Conservation (phyloP, 2,888 invertebrate species). For the Caenorhabditis imperialis region DNA sequence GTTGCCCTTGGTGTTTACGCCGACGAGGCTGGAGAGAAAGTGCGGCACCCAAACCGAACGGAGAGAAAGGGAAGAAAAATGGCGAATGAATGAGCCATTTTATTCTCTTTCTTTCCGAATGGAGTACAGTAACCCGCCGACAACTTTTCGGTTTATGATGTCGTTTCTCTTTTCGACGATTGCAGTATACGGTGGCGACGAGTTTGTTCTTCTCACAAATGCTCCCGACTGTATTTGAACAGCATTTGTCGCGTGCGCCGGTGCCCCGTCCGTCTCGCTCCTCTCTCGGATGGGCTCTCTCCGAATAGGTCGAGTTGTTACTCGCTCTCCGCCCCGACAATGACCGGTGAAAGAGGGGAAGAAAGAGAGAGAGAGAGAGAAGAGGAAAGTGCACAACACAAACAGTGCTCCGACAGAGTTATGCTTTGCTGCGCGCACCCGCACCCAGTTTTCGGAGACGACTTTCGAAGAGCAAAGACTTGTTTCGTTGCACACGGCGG, state of each 20-base stretch:
- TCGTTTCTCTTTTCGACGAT: neutral
- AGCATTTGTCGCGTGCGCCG: conserved; percentile 43
- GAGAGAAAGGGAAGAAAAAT: neutral
- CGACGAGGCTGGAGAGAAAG: neutral
- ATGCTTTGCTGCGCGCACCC: conserved; percentile 13
- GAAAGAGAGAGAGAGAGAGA: conserved; percentile 3
- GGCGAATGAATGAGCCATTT: neutral
- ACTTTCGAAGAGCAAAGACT: conserved; percentile 25
- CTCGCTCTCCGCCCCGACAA: conserved; percentile 25
- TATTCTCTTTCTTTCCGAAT: neutral
- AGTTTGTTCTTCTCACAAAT: conserved; percentile 41
- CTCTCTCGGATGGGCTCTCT: neutral
- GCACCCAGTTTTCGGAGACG: conserved; percentile 23
- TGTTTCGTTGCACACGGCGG: conserved; percentile 23
- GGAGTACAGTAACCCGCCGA: no score
- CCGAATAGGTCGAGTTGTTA: conserved; percentile 40
- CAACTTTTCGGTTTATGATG: neutral
- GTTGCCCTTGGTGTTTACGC: conserved; percentile 33
- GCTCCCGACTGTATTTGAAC: conserved; percentile 42
- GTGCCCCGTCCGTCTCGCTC: neutral
- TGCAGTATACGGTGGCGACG: conserved; percentile 10
- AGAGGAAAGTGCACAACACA: conserved; percentile 23
- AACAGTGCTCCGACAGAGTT: conserved; percentile 12
- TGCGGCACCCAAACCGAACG: conserved; percentile 1
- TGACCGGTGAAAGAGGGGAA: conserved; percentile 22